Evolutionary conservation across 2,113 vertebrate genomes (phyloP), one percentile per base, ranked within the genome.

Genomic region (Puntigrus tetrazona): DNA sequence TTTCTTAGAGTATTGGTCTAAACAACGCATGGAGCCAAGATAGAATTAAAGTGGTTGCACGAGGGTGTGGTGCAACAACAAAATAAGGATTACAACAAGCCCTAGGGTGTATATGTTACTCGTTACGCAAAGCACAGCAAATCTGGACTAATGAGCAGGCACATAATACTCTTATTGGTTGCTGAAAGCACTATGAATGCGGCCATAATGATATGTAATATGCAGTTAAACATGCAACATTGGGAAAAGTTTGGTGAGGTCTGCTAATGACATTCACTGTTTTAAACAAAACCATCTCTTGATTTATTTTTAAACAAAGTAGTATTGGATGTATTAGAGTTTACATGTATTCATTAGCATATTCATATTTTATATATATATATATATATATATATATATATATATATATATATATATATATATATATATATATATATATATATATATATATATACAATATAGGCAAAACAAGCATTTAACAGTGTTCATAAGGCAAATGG

Each of bases 71-170:
- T 14, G 41, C 29, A 45, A 38, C 25, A 78, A 38, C 43, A 65
- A 50, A 84, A 75, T 79, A 22, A 29, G 57, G 77, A 63, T 79
- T 45, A 79, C 7, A 75, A 38, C 77, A 63, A 79, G 36, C 77
- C 77, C 16, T 9, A 25, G n/a, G 7, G 57, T 79, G 77, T 61
- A 38, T 61, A 61, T 61, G 55, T 61, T 61, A 27, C n/a, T 38
- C 13, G 2, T 59, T 78, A 38, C 50, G 31, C 31, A 2, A 78
- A 47, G 75, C 31, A 36, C 34, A 45, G 18, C 78, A 80, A 45
- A 78, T 78, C 76, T 38, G 34, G 1, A 61, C 22, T 41, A 78
- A 61, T 61, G 34, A 41, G 29, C 10, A 45, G 38, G 70, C 70
- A 75, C 73, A 75, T 75, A 45, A 50, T 50, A 50, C 27, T 31